Percentiles rank a stretch among this genome's conserved stretches.
Evolutionary conservation across 2,888 invertebrate species (phyloP).

Genomic region (Psococerastis gibbosa): DNA sequence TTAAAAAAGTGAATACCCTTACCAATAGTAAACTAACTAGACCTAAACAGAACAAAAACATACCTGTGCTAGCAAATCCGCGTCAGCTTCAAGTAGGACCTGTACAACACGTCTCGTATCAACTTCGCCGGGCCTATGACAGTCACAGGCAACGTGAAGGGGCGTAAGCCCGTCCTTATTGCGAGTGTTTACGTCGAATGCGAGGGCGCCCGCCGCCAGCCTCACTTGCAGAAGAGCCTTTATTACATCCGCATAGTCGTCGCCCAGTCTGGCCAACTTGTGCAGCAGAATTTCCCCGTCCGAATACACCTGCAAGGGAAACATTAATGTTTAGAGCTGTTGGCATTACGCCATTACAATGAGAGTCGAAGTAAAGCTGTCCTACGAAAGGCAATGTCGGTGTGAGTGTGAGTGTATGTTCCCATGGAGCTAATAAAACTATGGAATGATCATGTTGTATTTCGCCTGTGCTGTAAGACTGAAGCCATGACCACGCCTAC

Average conservation of each 20-base stretch:
- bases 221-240: background rate
- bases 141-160: constrained; percentile 1
- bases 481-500: too few species aligned
- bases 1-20: too few species aligned
- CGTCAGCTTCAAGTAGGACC: background rate
- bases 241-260: background rate
- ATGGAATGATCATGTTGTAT: too few species aligned
- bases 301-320: background rate
- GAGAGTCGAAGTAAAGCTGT: too few species aligned
- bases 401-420: too few species aligned
- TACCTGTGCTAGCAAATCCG: background rate
- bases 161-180: constrained; percentile 3
- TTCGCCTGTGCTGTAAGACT: too few species aligned
- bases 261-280: background rate
- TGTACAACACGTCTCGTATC: background rate
- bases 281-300: constrained; percentile 1
- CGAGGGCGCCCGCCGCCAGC: background rate
- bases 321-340: background rate
- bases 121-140: background rate
- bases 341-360: too few species aligned
- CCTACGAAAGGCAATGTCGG: too few species aligned
- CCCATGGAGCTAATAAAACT: too few species aligned
- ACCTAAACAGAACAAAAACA: background rate
- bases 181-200: constrained; percentile 2
- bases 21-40: too few species aligned